Evolutionary conservation across 2,113 vertebrate genomes (phyloP).

Genomic region (Mola mola): DNA sequence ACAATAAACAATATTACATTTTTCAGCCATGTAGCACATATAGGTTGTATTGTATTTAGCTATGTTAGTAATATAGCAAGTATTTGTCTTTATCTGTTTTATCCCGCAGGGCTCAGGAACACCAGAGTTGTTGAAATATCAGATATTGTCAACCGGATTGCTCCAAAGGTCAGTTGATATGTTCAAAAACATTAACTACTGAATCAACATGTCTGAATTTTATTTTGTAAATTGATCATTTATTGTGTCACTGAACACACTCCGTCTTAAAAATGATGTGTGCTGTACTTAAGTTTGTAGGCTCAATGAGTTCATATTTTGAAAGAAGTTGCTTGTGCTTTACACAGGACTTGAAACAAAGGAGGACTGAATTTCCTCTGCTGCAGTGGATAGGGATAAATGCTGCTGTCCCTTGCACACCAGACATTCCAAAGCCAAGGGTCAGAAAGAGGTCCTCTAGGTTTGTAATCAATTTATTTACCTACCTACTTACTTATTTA

Average conservation of each 20-base stretch:
- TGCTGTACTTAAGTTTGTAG: not conserved
- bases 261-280: no score
- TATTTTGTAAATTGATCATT: not conserved
- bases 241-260: not conserved
- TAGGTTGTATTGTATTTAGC: not conserved
- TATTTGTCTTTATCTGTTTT: conserved; percentile 10
- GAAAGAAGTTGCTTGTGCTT: not conserved
- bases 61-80: not conserved
- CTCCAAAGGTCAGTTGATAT: conserved; percentile 87
- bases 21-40: no score
- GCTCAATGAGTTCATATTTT: not conserved
- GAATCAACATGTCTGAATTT: not conserved
- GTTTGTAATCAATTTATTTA: conserved; percentile 63
- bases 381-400: conserved; percentile 91
- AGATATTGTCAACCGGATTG: conserved; percentile 93
- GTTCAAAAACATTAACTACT: not conserved
- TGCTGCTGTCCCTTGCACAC: conserved; percentile 87
- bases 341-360: conserved; percentile 81
- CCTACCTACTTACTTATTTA: no score
- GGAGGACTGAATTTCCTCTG: conserved; percentile 78
- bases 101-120: conserved; percentile 74
- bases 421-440: conserved; percentile 77
- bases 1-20: no score
- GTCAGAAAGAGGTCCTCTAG: conserved; percentile 78
- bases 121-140: conserved; percentile 87